Evolutionary conservation across 2,888 invertebrate species (phyloP), one percentile per base, ranked within the genome.

Genomic region (Pseudanteris insignis): DNA sequence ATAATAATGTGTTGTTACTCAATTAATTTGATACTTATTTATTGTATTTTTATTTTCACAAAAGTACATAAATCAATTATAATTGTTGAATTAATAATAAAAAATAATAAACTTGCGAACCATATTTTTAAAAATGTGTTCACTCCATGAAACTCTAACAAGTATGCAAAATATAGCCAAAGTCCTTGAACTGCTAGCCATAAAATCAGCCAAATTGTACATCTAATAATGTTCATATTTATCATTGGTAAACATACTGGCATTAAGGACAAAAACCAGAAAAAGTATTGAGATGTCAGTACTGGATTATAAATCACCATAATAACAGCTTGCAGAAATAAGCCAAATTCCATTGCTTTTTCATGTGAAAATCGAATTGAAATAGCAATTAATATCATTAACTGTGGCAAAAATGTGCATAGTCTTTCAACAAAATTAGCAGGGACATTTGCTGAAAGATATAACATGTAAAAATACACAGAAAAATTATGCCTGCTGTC

Each of bases 401-500:
- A 67, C 75, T 91, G 90, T 0, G 93, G 89, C 8, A 90, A 70
- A 34, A 87, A 82, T 7, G 85, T 84, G 0, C 87, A 71, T 0
- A 88, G 59, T 69, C 88, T 90, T 30, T 88, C 85, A 43, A 86
- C 75, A 3, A 90, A 75, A 6, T 86, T 81, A 0, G 83, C 76
- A 2, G 84, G 73, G 2, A 81, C 81, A 62, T 85, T 85, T 34
- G 86, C 85, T 0, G 86, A 86, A 64, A 98, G 82, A 78, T 98
- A 98, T 18, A 94, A 88, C 77, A 94, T 84, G 77, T 98, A 94
- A 81, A 98, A 99, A 67, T 94, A 92, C 0, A 96, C 84, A 0
- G 98, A 99, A 81, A 99, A 99, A 79, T 99, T 99, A 78, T 99
- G 99, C 13, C 90, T 86, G 0, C 89, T 88, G 77, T 99, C 99